Evolutionary conservation across 2,797 vertebrate genomes (phyloP).

Genomic region (Hylomyscus alleni): DNA sequence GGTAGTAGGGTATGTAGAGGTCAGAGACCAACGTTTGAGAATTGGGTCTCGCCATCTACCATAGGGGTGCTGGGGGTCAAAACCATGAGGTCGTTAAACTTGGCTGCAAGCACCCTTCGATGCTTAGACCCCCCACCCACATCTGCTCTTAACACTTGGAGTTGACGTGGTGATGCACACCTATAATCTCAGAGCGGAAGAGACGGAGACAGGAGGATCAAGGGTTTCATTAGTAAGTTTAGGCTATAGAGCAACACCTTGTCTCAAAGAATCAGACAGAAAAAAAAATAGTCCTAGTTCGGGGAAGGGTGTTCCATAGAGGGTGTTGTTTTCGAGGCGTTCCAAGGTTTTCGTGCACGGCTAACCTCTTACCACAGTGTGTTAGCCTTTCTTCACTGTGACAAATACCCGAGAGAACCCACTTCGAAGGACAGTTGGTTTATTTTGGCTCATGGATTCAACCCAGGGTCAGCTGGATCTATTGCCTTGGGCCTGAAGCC

Average conservation of each 20-base stretch:
- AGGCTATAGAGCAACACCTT: not conserved
- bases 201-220: not conserved
- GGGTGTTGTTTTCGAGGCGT: not conserved
- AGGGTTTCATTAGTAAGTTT: not conserved
- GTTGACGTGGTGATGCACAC: not conserved
- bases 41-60: not conserved
- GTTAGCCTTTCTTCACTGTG: not conserved
- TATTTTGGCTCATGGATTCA: not conserved
- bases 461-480: not conserved
- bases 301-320: accelerated
- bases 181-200: not conserved
- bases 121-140: not conserved
- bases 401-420: not conserved
- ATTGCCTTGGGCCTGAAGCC: not conserved
- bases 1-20: not conserved
- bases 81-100: not conserved
- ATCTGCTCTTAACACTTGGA: not conserved
- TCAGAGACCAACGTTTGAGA: not conserved
- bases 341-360: not conserved
- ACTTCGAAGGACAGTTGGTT: not conserved
- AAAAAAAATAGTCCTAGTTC: not conserved
- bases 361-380: not conserved
- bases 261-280: not conserved
- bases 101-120: no score
- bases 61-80: not conserved